phyloP scores from a whole-genome alignment of 2,113 vertebrate species.

The Abramis brama region DNA sequence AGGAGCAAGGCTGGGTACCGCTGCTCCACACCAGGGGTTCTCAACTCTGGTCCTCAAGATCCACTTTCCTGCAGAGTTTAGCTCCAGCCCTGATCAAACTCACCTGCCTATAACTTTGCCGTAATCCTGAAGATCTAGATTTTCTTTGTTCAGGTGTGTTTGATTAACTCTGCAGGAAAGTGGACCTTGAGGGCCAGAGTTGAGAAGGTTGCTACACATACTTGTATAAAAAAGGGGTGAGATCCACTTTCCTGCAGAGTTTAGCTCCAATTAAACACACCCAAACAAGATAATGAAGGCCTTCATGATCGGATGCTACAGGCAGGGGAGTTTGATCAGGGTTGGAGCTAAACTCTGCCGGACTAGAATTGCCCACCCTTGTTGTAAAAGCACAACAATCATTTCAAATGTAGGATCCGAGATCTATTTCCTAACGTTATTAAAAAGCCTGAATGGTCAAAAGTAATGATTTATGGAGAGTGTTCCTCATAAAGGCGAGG shows the following conservation, averaged over 20 bases:
- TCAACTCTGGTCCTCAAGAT: too few relatives aligned
- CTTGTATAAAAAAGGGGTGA: neutral
- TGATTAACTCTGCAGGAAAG: neutral
- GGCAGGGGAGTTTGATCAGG: neutral
- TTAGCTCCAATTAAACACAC: neutral
- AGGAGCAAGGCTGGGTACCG: neutral
- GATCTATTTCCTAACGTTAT: neutral
- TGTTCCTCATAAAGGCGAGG: conserved; percentile 1
- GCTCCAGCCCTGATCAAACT: neutral
- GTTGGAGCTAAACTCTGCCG: neutral
- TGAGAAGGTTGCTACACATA: neutral
- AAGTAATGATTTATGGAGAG: neutral
- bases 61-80: neutral
- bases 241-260: neutral
- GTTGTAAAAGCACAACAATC: neutral
- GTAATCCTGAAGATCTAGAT: neutral
- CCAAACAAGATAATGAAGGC: neutral
- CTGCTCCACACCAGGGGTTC: neutral
- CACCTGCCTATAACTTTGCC: neutral
- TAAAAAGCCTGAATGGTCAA: neutral
- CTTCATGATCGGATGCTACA: neutral
- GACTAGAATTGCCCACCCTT: neutral
- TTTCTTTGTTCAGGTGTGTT: neutral
- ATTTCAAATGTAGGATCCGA: neutral
- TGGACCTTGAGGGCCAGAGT: neutral